A percentile compares a stretch with the other conserved stretches of the same genome.
Conservation (phyloP, 2,797 vertebrate species). For the Megaceryle alcyon region DNA sequence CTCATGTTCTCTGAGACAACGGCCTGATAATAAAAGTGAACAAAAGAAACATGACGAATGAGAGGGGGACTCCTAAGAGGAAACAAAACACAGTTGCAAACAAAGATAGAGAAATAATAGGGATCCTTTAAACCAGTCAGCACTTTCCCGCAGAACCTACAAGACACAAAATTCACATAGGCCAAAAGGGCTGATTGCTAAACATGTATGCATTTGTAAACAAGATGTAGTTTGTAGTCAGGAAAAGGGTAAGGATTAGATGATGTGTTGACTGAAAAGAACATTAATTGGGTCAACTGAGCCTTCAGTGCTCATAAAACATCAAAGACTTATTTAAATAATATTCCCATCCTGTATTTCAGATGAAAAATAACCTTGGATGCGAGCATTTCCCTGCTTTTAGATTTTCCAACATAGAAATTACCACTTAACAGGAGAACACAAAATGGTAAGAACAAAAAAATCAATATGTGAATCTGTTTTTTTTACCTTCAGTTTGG, state of each 20-base stretch:
- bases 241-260: neutral
- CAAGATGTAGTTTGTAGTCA: neutral
- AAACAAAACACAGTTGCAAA: neutral
- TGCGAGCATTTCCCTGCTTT: neutral
- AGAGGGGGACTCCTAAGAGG: neutral
- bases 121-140: neutral
- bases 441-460: neutral
- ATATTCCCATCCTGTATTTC: neutral
- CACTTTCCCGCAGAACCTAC: neutral
- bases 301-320: neutral
- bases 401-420: neutral
- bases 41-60: constrained; percentile 54
- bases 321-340: neutral
- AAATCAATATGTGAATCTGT: neutral
- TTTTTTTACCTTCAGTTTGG: neutral
- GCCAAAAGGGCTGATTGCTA: neutral
- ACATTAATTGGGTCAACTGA: neutral
- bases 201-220: neutral
- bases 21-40: constrained; percentile 25
- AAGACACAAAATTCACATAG: neutral
- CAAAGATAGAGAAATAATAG: constrained; percentile 1
- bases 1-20: constrained; percentile 22
- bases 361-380: neutral
- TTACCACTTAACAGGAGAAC: neutral
- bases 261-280: neutral